Base-by-base conservation (phyloP, 2,113 vertebrate genomes). In the Montifringilla adamsi region DNA sequence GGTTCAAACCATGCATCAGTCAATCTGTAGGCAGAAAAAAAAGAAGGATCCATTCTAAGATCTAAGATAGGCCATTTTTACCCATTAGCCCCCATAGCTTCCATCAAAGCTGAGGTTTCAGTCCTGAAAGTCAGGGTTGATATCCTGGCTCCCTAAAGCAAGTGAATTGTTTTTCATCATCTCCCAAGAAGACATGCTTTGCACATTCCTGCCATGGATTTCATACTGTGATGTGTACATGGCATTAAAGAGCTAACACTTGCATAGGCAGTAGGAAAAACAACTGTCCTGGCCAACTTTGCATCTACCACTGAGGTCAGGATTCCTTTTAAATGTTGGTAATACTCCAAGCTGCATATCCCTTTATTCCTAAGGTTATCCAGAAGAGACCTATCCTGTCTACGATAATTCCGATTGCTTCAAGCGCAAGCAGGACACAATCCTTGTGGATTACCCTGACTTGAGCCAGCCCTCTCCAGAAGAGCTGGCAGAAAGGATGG, bases 401-500 rank as follows among this genome's bases (percentile, higher is more conserved):
- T 98, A 98, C 30, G 98, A 98, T 49, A 96, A 98, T 59, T 96
- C 97, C 1, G 78, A 96, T 44, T 89, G 92, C 72, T 77, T 95
- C 77, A 97, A 92, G 49, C 92, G 7, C 49, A 95, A 90, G 43
- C 98, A 93, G 82, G 90, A 98, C 78, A 98, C 96, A 2, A 90
- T 98, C 72, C 97, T 98, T 11, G 95, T 98, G 39, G 98, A 98
- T 91, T 97, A 96, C 41, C 97, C 97, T 9, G 87, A 97, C 58
- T 92, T 94, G 19, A 91, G 76, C 79, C 97, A 97, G 89, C 98
- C 97, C 47, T 98, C 99, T 69, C 98, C 99, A n/a, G 99, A 99
- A 96, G 98, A 99, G 95, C 93, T 99, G 67, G 99, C 99, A 39
- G 99, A 99, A 96, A 97, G 97, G 96, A 98, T 99, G 98, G 98